Evolutionary conservation across 2,888 invertebrate genomes (phyloP), one percentile per base, ranked within the genome.

Genomic region (Liopterus haemorrhoidalis): DNA sequence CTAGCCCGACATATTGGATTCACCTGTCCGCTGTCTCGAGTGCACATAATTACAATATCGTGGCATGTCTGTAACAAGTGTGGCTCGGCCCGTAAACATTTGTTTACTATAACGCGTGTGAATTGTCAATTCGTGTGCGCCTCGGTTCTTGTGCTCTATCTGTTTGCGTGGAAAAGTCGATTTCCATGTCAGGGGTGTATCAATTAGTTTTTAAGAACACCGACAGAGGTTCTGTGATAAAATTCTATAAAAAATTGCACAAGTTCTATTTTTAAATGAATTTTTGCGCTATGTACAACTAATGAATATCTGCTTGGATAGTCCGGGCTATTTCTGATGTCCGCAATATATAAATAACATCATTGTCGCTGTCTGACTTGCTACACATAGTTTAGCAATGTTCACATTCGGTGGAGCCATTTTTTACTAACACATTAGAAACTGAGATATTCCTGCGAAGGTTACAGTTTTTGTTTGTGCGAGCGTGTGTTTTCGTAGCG

Each of bases 181-280:
- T 63, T 62, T 58, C 56, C 58, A 58, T 41, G 49, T 41, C 54
- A 62, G 67, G 45, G 67, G 67, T 67, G 67, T 67, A 67, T 64
- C 63, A 61, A 61, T 63, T 67, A 66, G 66, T 66, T 65, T 65
- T 66, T 63, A 58, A 53, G 60, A 59, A 58, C 62, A 60, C 66
- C 67, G 67, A 62, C 62, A 66, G 66, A 66, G 66, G 58, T 62
- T 57, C 57, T 58, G 57, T 58, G 61, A 61, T 60, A 54, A 57
- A 56, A 61, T 58, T 50, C 46, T 46, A 54, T 45, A 60, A 62
- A 63, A 64, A 62, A 63, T 62, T 59, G 59, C 57, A 59, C 63
- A 59, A 59, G 56, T 57, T 67, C 67, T 67, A 68, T 68, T 68
- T 68, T 66, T 67, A 67, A 65, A 62, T 63, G 60, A 60, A 64